Conservation (phyloP, 2,797 vertebrate genomes). For the Sternarchorhynchus goeldii region DNA sequence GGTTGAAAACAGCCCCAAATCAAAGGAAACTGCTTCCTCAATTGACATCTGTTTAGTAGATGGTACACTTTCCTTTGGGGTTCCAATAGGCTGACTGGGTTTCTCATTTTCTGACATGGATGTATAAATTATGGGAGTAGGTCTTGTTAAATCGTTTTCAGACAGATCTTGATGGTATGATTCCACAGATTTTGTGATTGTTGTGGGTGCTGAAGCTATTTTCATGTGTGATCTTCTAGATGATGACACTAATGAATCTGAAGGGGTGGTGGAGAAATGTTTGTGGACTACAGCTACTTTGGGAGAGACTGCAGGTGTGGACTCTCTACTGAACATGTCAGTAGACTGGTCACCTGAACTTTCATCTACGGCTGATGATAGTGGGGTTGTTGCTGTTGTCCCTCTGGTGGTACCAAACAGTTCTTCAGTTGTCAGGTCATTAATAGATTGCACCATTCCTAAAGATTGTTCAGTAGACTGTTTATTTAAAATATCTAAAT, state of each 20-base stretch:
- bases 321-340: conserved; percentile 31
- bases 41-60: not conserved
- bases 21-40: conserved; percentile 15
- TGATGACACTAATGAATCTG: conserved; percentile 17
- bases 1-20: not conserved
- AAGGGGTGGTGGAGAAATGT: conserved; percentile 11
- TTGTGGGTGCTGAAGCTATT: conserved; percentile 17
- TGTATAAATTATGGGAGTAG: conserved; percentile 45
- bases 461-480: not conserved
- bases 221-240: conserved; percentile 44
- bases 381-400: conserved; percentile 34
- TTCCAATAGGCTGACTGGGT: conserved; percentile 18
- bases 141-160: conserved; percentile 56
- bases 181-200: conserved; percentile 29
- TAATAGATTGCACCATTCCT: not conserved
- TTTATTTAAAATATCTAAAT: conserved; percentile 15
- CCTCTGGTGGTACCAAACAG: conserved; percentile 14
- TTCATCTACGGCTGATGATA: conserved; percentile 23
- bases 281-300: conserved; percentile 11
- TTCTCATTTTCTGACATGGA: conserved; percentile 35
- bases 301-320: conserved; percentile 12
- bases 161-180: conserved; percentile 42
- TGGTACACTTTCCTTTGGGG: conserved; percentile 10
- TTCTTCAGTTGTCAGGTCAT: not conserved
- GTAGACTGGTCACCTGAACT: conserved; percentile 41